Evolutionary conservation across 2,113 vertebrate species (phyloP), one percentile per base, ranked within the genome.

Genomic region (Anarhynchus alexandrinus): DNA sequence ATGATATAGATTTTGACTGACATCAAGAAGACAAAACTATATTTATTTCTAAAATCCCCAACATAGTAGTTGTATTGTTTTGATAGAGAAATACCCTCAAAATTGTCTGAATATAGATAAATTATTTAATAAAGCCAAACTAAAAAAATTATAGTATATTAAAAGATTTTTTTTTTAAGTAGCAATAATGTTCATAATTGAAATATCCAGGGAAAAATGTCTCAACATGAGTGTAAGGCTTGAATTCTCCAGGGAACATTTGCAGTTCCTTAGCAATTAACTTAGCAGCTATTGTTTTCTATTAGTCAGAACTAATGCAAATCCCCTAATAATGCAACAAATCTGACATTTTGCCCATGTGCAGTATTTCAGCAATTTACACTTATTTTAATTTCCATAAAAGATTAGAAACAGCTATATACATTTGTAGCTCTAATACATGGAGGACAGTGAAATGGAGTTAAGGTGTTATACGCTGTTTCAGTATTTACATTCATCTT

Each of bases 401-500:
- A 78, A 89, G 38, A 52, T 76, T 86, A 69, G 32, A 57, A 91
- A 66, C 10, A 85, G 15, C 70, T 65, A n/a, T 71, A 72, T 51
- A 9, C 29, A 54, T 19, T 67, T 17, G 38, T 69, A 80, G 15
- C 30, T 82, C 34, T 73, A 80, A 79, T 71, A 73, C 11, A n/a
- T 0, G 1, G 12, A 77, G 43, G 74, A 55, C 5, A 77, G 25
- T 42, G 54, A 87, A 97, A 93, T 52, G 11, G 49, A 89, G 29
- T 27, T 87, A 82, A 88, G 55, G 27, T 86, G 22, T 76, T 59
- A 51, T 20, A 57, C 22, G 43, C 11, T 55, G 7, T 69, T 85
- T 85, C 54, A 86, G 51, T 81, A 61, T 82, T 91, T 94, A 82
- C 27, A 38, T 89, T 95, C 92, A 70, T 64, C 32, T 90, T 95